Base-by-base conservation (phyloP, 2,888 invertebrate species). In the Oasisia sp. region DNA sequence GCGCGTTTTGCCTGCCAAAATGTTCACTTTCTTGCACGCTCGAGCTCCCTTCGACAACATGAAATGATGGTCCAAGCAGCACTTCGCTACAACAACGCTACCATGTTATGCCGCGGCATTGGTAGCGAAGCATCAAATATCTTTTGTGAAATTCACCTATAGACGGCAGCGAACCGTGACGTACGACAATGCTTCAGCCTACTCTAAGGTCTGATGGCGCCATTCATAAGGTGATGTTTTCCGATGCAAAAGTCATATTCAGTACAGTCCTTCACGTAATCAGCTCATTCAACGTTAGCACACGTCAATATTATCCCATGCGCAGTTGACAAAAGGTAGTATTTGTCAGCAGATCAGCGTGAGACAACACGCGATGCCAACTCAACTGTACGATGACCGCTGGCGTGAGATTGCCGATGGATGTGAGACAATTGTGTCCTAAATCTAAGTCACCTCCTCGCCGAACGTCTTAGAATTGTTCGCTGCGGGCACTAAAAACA, bases 401-500 rank as follows among this genome's bases (percentile, higher is more conserved):
- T 74, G 14, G 74, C 14, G 27, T 27, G 19, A 74, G 19, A 74
- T 27, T 74, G 74, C n/a, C 74, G 27, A 27, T n/a, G 7, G 74
- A 27, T 74, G 74, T 74, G 7, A 74, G 27, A n/a, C 27, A n/a
- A 3, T 7, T 19, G 74, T 27, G 74, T n/a, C 74, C 74, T 74
- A 74, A 19, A 27, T 74, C 74, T 74, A 74, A 19, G 74, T 74
- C 27, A 74, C 27, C 27, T 74, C 74, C 74, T 74, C 27, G 92
- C 89, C 32, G 27, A 38, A 27, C n/a, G 90, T 38, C 38, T 91
- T 91, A 14, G 91, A 91, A 27, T 93, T 91, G 50, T 93, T 93
- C 56, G 93, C 93, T 89, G 91, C 50, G 1, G 94, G 94, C 45
- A 94, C 94, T 19, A 93, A 90, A 7, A 94, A 32, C 58, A 94